Percentiles rank a stretch among this genome's conserved stretches.
Evolutionary conservation across 35 echinoderm and acorn worm genomes (phyloP).

Genomic region (Amphiura filiformis): DNA sequence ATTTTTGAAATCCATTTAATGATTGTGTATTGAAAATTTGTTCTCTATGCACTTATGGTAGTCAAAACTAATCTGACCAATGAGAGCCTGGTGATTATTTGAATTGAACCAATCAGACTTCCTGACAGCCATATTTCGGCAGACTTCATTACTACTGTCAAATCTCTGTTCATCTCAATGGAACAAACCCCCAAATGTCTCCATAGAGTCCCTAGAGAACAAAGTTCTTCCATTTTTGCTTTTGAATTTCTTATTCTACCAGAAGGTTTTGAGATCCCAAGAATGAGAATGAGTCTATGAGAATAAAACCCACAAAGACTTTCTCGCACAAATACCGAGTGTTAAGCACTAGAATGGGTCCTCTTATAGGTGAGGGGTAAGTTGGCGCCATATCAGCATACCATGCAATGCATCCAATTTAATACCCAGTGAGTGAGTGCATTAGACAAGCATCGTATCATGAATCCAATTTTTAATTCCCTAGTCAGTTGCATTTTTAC

Average conservation of each 20-base stretch:
- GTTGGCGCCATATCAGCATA: not conserved
- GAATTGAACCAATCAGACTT: not conserved
- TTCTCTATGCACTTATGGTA: not conserved
- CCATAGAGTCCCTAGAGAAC: slow-evolving; percentile 13
- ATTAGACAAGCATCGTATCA: slow-evolving; percentile 9
- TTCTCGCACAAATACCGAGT: not conserved
- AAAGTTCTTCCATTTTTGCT: slow-evolving; percentile 8
- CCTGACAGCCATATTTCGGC: not conserved
- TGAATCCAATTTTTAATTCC: not conserved
- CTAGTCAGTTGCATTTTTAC: not conserved
- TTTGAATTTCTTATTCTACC: slow-evolving; percentile 15
- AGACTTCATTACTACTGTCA: not conserved
- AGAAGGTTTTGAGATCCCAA: slow-evolving; percentile 9
- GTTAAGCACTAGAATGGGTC: not conserved
- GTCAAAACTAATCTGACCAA: not conserved
- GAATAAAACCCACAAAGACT: not conserved
- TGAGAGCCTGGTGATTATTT: too few species aligned
- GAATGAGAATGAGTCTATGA: not conserved
- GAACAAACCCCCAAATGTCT: not conserved
- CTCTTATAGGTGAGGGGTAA: not conserved
- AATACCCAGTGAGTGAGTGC: slow-evolving; percentile 6
- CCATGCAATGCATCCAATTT: slow-evolving; percentile 10
- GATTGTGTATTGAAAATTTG: too few species aligned
- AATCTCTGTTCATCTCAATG: not conserved
- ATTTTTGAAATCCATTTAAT: too few species aligned